Conservation (phyloP, 2,888 invertebrate genomes). For the Dioctria rufipes region DNA sequence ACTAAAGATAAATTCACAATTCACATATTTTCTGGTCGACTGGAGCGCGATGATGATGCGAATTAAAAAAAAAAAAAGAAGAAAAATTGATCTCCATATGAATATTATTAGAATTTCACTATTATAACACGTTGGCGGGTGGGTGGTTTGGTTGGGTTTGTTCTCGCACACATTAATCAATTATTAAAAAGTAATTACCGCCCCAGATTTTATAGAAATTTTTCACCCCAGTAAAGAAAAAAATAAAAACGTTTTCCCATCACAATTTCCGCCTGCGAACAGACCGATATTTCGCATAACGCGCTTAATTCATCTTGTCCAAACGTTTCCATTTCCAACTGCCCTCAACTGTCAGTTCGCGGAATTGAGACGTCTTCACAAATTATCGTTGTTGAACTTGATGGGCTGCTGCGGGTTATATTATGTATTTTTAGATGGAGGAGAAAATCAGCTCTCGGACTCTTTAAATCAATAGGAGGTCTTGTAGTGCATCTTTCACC, state of each 20-base stretch:
- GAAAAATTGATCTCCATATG: not conserved
- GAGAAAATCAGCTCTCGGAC: constrained; percentile 29
- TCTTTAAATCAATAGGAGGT: constrained; percentile 53
- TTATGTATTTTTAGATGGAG: constrained; percentile 37
- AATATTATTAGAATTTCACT: not conserved
- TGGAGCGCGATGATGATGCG: too few species aligned
- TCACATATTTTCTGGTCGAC: not conserved
- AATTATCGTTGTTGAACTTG: constrained; percentile 19
- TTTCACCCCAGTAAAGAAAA: not conserved
- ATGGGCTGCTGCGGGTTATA: constrained; percentile 18
- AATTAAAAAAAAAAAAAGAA: too few species aligned
- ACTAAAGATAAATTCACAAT: constrained; percentile 17
- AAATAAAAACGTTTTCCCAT: constrained; percentile 18
- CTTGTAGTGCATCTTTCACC: constrained; percentile 49
- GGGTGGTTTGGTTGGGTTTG: too few species aligned
- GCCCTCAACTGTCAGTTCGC: constrained; percentile 4
- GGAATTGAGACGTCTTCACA: constrained; percentile 15
- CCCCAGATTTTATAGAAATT: not conserved
- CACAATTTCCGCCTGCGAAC: not conserved
- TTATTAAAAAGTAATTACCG: constrained; percentile 34
- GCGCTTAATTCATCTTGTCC: constrained; percentile 24
- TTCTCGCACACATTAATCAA: constrained; percentile 18
- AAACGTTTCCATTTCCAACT: constrained; percentile 30
- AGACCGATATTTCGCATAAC: constrained; percentile 6
- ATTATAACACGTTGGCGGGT: not conserved